Base-by-base conservation (phyloP, 1,140 invertebrate species). In the Zaprionus inermis region DNA sequence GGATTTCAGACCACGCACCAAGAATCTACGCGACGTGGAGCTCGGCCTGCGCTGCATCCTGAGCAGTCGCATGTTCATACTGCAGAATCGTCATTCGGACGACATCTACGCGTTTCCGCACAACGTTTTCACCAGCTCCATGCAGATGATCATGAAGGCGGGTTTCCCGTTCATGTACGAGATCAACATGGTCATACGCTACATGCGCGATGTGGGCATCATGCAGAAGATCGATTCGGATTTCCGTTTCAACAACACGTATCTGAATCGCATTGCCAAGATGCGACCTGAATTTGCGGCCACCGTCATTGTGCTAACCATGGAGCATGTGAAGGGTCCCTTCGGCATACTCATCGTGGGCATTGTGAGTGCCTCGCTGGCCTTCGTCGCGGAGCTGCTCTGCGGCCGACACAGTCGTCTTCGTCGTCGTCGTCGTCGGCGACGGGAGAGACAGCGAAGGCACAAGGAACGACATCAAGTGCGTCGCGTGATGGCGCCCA, bases 141-240 rank as follows among this genome's bases (percentile, higher is more conserved):
- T 93, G 55, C 93, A 94, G 79, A 93, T 94, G 81, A 91, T 94
- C 28, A 91, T 92, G 68, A 89, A 93, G 61, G 92, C 90, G 55
- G 94, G 94, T 14, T 94, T 93, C 46, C 93, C 93, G 2, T 93
- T 93, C 30, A 86, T 94, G 49, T 78, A 75, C n/a, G 78, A 88
- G 22, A 92, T 94, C 70, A 93, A 93, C 36, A 78, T 67, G 30
- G 81, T 89, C 4, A 92, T 94, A 41, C 80, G 80, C 1, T 49
- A 83, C 6, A 92, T 94, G 69, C 92, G 92, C 24, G 93, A 94
- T 24, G 80, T 90, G 30, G 94, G 94, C 2, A 76, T 94, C 18
- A 88, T 92, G 5, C 63, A 69, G 14, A 92, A 91, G 69, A 83
- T 92, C 16, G 76, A 92, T 28, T 59, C 75, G 0, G 88, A 92